Base-by-base conservation (phyloP, 1,140 invertebrate species). In the Cotesia glomerata region DNA sequence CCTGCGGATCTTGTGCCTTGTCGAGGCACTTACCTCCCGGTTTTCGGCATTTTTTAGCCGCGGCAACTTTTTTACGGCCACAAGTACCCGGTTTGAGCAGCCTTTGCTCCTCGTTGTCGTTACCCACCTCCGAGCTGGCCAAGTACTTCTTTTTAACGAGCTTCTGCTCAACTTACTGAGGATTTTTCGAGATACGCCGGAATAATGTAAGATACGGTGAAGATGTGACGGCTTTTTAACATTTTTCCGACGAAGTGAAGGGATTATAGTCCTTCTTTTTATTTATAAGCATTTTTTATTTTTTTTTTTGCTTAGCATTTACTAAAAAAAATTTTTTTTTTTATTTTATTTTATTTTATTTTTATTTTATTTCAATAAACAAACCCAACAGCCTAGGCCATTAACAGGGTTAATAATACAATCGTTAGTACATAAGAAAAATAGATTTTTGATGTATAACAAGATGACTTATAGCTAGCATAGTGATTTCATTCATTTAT, bases 41-140 rank as follows among this genome's bases (percentile, higher is more conserved):
- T 45, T 45, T 75, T 73, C 66, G 69, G 71, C 49, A 75, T 75
- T 75, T 72, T 71, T 54, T 72, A 75, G 69, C 71, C 71, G 69
- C 34, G 18, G 45, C 35, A 66, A 66, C 49, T 64, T 69, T 64
- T 69, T 73, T 73, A 45, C 39, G 39, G 39, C 39, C 39, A 45
- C 39, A 45, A 45, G 39, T 45, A 45, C 39, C 11, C 7, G 35
- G 39, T 52, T 14, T 39, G 39, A 63, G 52, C 66, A 59, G 66
- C 62, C 58, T 70, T 26, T 26, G 26, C 26, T 26, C 26, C 26
- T 26, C 26, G 26, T 26, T 11, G 39, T 45, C 39, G 39, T 45
- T 45, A 45, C 11, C 39, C 39, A 45, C 7, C 39, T 45, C 67
- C 67, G 62, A 70, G 66, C 65, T 56, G 16, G 52, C 9, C 62